Base-by-base conservation (phyloP, 2,797 vertebrate species). In the Enteromius unitaeniatus region DNA sequence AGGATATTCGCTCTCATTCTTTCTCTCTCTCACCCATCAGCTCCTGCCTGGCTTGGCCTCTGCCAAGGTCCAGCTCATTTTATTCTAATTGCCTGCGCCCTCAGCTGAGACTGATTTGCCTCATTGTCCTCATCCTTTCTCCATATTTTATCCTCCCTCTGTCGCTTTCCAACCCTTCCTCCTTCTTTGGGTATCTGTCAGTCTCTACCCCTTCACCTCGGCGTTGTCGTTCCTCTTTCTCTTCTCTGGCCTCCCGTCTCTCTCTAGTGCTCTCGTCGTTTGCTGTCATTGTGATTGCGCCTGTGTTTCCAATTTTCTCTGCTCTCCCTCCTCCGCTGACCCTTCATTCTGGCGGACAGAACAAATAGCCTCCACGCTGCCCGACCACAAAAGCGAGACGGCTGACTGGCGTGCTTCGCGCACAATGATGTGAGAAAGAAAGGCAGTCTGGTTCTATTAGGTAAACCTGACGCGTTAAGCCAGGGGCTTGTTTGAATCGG, bases 41-140 rank as follows among this genome's bases (percentile, higher is more conserved):
- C 91, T 92, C 91, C 90, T 91, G 91, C 91, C 92, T 78, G 90
- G 91, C 92, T 92, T 93, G 92, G 94, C 92, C 93, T 94, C 94
- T 93, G 93, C 94, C 94, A 94, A 95, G 95, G 95, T 95, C 93
- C 93, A 93, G 92, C 92, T 94, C 91, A 95, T 95, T 94, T 93
- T 92, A 94, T 94, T 95, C 93, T 95, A 95, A 95, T 95, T 95
- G 94, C 93, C 90, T 89, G 85, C 84, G 89, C 91, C 90, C 87
- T 85, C 90, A 89, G 90, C 92, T 91, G 91, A 92, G 93, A 91
- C 92, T 84, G 88, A 91, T 93, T 85, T 90, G 91, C 91, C 90
- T 94, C 92, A 92, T 92, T 93, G 92, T 93, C 88, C 88, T 90
- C 89, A 83, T 91, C 91, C 89, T 92, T 88, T 88, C 85, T 92